Conservation (phyloP, 2,797 vertebrate species). For the Coendou prehensilis region DNA sequence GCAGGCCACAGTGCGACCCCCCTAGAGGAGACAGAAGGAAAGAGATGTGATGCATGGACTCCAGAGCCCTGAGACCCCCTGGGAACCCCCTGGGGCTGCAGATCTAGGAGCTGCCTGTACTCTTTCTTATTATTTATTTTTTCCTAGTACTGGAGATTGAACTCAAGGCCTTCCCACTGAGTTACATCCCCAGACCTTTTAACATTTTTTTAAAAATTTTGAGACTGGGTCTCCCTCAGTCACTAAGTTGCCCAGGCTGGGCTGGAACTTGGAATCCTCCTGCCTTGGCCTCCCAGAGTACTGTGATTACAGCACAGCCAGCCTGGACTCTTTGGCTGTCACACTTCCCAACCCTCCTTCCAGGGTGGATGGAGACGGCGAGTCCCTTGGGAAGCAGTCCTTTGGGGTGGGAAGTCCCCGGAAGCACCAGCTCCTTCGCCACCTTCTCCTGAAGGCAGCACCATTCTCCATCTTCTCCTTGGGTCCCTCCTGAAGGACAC, state of each 20-base stretch:
- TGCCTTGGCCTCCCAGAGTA: background rate
- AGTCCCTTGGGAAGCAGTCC: background rate
- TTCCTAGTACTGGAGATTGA: background rate
- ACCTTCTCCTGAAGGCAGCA: background rate
- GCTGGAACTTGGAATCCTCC: background rate
- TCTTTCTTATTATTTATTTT: background rate
- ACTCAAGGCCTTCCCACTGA: background rate
- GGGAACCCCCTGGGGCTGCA: background rate
- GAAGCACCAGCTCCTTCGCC: background rate
- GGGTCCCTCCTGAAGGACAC: background rate
- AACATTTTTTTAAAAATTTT: background rate
- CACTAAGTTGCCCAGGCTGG: background rate
- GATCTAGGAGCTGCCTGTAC: too few relatives aligned
- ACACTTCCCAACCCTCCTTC: background rate
- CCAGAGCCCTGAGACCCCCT: background rate
- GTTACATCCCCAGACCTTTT: background rate
- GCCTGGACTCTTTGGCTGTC: background rate
- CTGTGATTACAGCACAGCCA: background rate
- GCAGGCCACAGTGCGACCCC: background rate
- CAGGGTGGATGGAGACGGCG: background rate
- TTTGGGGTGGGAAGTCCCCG: background rate
- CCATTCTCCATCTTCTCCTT: background rate
- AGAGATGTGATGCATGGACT: too few relatives aligned
- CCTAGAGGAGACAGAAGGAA: background rate
- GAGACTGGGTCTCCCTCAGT: background rate